A percentile compares a stretch with the other conserved stretches of the same genome.
These are phyloP conservation scores for Sterna hirundo DNA, from an alignment of 2,113 vertebrate species.

Conservation along the genomic window DNA sequence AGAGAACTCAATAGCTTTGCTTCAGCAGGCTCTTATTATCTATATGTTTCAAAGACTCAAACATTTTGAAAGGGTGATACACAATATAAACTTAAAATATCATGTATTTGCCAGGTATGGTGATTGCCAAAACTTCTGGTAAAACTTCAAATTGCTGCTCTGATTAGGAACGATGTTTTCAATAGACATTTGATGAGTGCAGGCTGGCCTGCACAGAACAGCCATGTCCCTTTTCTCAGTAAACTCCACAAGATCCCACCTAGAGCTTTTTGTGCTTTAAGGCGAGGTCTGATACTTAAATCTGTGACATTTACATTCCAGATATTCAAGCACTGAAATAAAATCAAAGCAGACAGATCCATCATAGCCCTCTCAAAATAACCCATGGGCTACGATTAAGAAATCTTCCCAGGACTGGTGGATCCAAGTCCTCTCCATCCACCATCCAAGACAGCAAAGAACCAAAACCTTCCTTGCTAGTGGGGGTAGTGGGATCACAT, in stretches of 20 bases:
- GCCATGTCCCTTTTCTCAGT: not conserved
- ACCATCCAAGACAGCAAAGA: not conserved
- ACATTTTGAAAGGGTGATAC: not conserved
- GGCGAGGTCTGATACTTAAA: not conserved
- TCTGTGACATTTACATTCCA: not conserved
- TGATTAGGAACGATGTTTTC: not conserved
- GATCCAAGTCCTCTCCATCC: not conserved
- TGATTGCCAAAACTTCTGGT: not conserved
- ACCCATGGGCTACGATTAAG: not conserved
- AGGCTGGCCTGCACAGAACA: not conserved
- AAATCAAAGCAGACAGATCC: not conserved
- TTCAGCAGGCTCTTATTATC: not conserved
- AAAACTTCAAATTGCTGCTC: not conserved
- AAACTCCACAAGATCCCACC: not conserved
- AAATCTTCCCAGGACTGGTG: not conserved
- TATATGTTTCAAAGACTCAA: not conserved
- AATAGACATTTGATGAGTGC: not conserved
- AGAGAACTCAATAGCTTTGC: not conserved
- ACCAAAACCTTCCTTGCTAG: not conserved
- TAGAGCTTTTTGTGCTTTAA: not conserved
- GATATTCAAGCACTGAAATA: not conserved
- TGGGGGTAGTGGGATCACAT: not conserved
- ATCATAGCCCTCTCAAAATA: not conserved
- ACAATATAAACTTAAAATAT: not conserved
- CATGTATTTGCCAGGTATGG: not conserved